Evolutionary conservation across 2,113 vertebrate genomes (phyloP).

Genomic region (Sceloporus tristichus): DNA sequence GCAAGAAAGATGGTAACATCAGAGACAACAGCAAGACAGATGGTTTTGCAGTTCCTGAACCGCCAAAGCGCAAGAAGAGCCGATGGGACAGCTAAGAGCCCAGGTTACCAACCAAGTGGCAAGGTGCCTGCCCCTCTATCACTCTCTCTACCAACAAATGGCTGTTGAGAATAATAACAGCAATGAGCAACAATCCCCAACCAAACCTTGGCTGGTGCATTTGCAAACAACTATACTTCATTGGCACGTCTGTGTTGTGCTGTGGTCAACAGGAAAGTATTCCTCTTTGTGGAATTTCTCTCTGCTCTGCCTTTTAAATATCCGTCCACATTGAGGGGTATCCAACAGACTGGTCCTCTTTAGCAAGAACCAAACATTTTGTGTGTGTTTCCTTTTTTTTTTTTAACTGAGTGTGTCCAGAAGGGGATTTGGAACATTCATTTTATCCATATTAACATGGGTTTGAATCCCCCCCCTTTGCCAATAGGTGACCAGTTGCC

Average conservation of each 20-base stretch:
- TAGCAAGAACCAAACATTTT: conserved; percentile 42
- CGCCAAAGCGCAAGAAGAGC: conserved; percentile 96
- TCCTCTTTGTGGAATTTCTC: conserved; percentile 62
- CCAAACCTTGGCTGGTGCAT: conserved; percentile 21
- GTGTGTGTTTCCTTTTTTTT: not conserved
- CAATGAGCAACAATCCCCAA: conserved; percentile 51
- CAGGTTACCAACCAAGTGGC: conserved; percentile 44
- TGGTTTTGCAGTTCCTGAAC: conserved; percentile 93
- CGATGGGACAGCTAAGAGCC: conserved; percentile 94
- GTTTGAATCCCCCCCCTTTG: not conserved
- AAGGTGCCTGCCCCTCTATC: conserved; percentile 41
- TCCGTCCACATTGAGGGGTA: conserved; percentile 62
- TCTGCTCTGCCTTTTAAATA: conserved; percentile 64
- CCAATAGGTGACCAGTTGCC: not conserved
- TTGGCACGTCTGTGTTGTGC: conserved; percentile 47
- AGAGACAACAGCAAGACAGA: conserved; percentile 83
- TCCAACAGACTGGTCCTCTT: conserved; percentile 45
- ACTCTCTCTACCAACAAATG: conserved; percentile 65
- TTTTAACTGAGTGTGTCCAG: not conserved
- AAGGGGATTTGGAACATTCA: not conserved
- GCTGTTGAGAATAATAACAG: conserved; percentile 67
- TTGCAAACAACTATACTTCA: conserved; percentile 49
- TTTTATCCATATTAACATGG: not conserved
- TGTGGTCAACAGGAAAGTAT: conserved; percentile 59
- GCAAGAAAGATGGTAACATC: conserved; percentile 69